Base-by-base conservation (phyloP, 2,888 invertebrate genomes). In the Drosophila rellima region DNA sequence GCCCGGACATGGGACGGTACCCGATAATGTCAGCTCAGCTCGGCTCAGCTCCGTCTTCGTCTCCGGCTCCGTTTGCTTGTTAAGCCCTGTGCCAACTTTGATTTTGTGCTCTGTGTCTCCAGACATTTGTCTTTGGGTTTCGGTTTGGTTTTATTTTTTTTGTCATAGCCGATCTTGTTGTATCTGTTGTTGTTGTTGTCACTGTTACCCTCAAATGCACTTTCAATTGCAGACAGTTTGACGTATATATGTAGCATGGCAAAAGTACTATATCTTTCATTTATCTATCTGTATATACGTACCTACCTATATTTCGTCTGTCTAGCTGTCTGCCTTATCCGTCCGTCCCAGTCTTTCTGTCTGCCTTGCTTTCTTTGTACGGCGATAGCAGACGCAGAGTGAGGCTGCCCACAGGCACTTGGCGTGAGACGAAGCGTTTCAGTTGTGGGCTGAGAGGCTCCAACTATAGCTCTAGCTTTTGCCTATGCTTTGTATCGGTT, bases 191-290 rank as follows among this genome's bases (percentile, higher is more conserved):
- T 69, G 69, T 50, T 81, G 73, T 52, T 52, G 44, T n/a, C n/a
- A n/a, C 35, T 56, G 35, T 76, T 85, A 69, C 83, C 82, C 78
- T 80, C 86, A 86, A 83, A 86, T 84, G 84, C 84, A 84, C 84
- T 85, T 85, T 85, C 84, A 85, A 86, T 85, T 85, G 84, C 82
- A 85, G 82, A 82, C 86, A 83, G 82, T 71, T 84, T 83, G 83
- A 85, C 85, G 83, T 83, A 76, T 83, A 79, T 84, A 82, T 82
- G 76, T 69, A 70, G 75, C 77, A 23, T 51, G 78, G 78, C 79
- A 70, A 69, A 70, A 67, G 83, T 85, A 82, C 85, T 83, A 83
- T 85, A 83, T 85, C 85, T 85, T 82, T 85, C 74, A 85, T 82
- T 83, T 81, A 83, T 85, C 83, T 84, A 84, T 80, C 70, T 70